Evolutionary conservation across 2,113 vertebrate species (phyloP).

Genomic region (Stomatorhinus ivindoensis): DNA sequence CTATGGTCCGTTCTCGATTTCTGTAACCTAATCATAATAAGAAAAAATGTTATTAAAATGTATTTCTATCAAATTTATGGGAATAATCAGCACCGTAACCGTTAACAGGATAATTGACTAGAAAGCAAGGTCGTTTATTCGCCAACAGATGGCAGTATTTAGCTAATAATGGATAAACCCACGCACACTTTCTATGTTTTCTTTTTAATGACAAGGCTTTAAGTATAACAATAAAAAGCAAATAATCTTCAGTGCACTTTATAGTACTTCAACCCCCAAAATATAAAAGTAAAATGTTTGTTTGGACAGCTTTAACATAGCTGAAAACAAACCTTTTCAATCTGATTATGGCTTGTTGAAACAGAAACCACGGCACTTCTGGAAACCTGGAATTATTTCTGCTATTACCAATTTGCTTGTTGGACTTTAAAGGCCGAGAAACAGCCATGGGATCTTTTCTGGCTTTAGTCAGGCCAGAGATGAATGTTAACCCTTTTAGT

Average conservation of each 20-base stretch:
- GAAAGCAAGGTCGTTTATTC: background rate
- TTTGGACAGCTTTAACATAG: background rate
- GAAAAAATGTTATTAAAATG: background rate
- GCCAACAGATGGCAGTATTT: conserved; percentile 34
- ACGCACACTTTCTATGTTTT: background rate
- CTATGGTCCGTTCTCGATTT: background rate
- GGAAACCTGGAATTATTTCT: conserved; percentile 15
- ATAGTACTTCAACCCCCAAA: background rate
- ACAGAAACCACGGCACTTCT: background rate
- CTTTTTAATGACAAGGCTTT: background rate
- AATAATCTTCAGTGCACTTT: background rate
- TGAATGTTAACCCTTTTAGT: background rate
- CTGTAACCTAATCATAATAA: background rate
- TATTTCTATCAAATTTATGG: background rate
- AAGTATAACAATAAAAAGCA: background rate
- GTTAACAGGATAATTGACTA: background rate
- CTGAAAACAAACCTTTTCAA: background rate
- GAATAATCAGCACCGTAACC: background rate
- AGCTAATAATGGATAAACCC: conserved; percentile 5
- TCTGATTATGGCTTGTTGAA: conserved; percentile 7
- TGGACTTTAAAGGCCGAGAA: conserved; percentile 10
- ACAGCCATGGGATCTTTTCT: background rate
- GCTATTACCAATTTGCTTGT: conserved; percentile 16
- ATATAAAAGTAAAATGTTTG: background rate
- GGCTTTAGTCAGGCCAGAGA: background rate